Conservation (phyloP, 2,797 vertebrate species). For the Sebastes elongatus region DNA sequence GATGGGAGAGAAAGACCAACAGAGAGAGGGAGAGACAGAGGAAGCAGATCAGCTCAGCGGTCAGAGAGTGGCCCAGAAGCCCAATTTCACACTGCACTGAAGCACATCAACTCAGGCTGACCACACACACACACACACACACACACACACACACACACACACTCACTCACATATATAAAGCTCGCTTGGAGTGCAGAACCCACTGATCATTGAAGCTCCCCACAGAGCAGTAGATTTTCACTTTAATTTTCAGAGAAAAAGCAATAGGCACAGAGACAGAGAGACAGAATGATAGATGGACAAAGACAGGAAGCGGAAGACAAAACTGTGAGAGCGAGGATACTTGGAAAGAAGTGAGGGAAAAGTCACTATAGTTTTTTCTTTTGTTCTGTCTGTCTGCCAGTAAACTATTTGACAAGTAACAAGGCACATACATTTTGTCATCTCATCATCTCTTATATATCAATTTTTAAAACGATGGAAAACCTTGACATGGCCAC, state of each 20-base stretch:
- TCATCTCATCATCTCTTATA: neutral
- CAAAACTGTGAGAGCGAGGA: neutral
- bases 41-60: constrained; percentile 63
- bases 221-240: constrained; percentile 37
- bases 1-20: constrained; percentile 11
- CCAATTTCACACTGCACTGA: constrained; percentile 84
- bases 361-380: neutral
- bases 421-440: neutral
- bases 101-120: constrained; percentile 73
- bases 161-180: constrained; percentile 18
- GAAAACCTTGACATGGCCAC: neutral
- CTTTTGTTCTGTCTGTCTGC: constrained; percentile 3
- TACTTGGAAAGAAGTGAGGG: neutral
- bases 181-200: constrained; percentile 29
- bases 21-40: constrained; percentile 31
- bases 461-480: neutral
- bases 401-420: constrained; percentile 9
- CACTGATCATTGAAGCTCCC: constrained; percentile 50
- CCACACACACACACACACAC: constrained; percentile 7
- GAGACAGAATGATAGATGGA: constrained; percentile 14
- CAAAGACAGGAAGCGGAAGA: constrained; percentile 13
- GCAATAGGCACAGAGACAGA: constrained; percentile 3
- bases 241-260: constrained; percentile 51
- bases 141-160: constrained; percentile 7
- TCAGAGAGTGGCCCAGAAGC: constrained; percentile 71